Evolutionary conservation across 2,113 vertebrate species (phyloP), one percentile per base, ranked within the genome.

Genomic region (Semicossyphus pulcher): DNA sequence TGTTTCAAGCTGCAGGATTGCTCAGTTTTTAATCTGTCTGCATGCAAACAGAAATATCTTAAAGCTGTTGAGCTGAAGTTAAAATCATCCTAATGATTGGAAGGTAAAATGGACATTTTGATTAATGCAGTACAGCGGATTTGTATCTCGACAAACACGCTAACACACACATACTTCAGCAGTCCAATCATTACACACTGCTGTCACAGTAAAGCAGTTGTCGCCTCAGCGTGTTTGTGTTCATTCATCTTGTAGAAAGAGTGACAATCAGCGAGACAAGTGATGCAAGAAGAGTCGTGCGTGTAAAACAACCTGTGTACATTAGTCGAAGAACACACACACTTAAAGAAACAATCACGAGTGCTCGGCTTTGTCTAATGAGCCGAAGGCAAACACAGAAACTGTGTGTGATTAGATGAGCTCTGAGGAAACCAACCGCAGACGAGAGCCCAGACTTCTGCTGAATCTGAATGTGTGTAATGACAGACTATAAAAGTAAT

Each of bases 251-350:
- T n/a, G 20, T 14, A 44, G 47, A 34, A 14, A 25, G n/a, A 18
- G 26, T n/a, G n/a, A n/a, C n/a, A 69, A 59, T 64, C 53, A n/a
- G n/a, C n/a, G n/a, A n/a, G 39, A 53, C 51, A 72, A 60, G 58
- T 28, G 34, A 12, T 49, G 51, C 62, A 75, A 44, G 59, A 23
- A 45, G 53, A 8, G 18, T 4, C 15, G 25, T 0, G 2, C 20
- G 7, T 11, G 14, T 36, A 14, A 58, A 58, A 48, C 45, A 28
- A 16, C 2, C 3, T 0, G 2, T 11, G 11, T 28, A 18, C 10
- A 41, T 53, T 34, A 64, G 29, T 16, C 20, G 1, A 9, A 10
- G 58, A 5, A 16, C 58, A 64, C 52, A 34, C 20, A 42, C 18
- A 4, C 57, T 36, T 16, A 69, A 32, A 44, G 14, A 18, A 14